A percentile compares a stretch with the other conserved stretches of the same genome.
Conservation (phyloP, 2,888 invertebrate genomes). For the Linyphia triangularis region DNA sequence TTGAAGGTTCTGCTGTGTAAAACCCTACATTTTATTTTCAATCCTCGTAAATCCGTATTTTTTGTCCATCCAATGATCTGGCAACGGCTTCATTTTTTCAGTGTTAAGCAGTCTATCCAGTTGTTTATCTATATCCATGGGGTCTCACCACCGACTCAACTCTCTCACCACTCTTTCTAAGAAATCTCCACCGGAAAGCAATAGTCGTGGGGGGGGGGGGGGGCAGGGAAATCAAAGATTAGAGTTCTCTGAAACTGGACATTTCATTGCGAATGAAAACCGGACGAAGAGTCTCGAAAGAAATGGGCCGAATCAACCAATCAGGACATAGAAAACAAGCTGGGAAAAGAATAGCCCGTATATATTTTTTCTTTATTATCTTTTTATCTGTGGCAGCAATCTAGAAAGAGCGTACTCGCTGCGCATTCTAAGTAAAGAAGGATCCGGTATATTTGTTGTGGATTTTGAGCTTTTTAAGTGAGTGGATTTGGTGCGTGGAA, state of each 20-base stretch:
- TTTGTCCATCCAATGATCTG: no score
- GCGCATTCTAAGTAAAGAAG: constrained; percentile 33
- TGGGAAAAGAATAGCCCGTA: constrained; percentile 19
- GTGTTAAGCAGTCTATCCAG: neutral
- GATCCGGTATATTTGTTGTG: neutral
- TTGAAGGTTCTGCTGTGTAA: no score
- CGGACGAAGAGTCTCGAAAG: constrained; percentile 32
- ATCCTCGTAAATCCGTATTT: no score
- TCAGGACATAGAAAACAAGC: constrained; percentile 35
- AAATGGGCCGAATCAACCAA: constrained; percentile 57
- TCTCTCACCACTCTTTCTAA: neutral
- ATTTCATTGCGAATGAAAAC: constrained; percentile 43
- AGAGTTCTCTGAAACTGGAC: constrained; percentile 40
- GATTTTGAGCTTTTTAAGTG: neutral
- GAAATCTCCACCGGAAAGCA: neutral
- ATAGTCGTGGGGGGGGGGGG: constrained; percentile 4
- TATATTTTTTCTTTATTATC: constrained; percentile 41
- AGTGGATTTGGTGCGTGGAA: neutral
- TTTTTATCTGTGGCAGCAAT: constrained; percentile 31
- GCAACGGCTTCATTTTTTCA: no score
- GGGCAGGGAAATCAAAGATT: constrained; percentile 27
- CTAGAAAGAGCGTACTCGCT: neutral
- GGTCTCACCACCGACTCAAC: neutral
- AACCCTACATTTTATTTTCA: no score
- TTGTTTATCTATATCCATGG: neutral